phyloP scores from a whole-genome alignment of 2,888 invertebrate genomes.

The Platycheirus rosarum region DNA sequence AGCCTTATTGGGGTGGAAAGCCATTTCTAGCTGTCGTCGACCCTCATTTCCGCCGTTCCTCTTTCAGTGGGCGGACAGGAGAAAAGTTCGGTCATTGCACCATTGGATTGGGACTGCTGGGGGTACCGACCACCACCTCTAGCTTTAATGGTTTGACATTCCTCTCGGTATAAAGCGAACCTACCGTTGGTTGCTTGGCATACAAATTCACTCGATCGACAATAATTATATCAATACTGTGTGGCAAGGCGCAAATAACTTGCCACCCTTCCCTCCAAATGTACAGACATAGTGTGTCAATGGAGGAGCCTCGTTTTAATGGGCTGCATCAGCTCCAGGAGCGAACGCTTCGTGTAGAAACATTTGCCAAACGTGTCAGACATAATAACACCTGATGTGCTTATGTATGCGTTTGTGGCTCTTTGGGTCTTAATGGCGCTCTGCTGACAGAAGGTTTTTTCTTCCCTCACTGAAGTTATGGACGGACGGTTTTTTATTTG shows the following conservation, averaged over 20 bases:
- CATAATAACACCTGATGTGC: conserved; percentile 68
- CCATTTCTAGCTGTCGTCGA: conserved; percentile 54
- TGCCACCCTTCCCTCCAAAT: conserved; percentile 1
- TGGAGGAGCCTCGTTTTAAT: conserved; percentile 45
- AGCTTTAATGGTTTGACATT: conserved; percentile 22
- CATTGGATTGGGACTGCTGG: conserved; percentile 24
- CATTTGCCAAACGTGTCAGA: conserved; percentile 72
- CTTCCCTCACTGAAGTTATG: conserved; percentile 1
- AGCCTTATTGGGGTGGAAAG: conserved; percentile 67
- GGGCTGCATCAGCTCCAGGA: conserved; percentile 42
- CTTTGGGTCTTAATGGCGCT: conserved; percentile 50
- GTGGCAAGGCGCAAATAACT: conserved; percentile 34
- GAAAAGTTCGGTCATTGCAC: conserved; percentile 59
- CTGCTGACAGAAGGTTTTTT: conserved; percentile 45
- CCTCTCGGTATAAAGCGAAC: conserved; percentile 29
- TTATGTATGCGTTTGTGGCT: conserved; percentile 15
- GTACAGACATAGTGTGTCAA: conserved; percentile 30
- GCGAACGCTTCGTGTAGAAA: conserved; percentile 62
- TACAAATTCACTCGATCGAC: conserved; percentile 70
- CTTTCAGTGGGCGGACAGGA: not conserved
- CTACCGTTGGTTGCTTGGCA: conserved; percentile 36
- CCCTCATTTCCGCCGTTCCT: conserved; percentile 13
- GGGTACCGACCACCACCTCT: conserved; percentile 12
- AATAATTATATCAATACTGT: conserved; percentile 59
- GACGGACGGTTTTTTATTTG: conserved; percentile 3